These are phyloP conservation scores for Drosophila nr. fundita DNA, from an alignment of 2,888 invertebrate genomes.

Conservation along the genomic window DNA sequence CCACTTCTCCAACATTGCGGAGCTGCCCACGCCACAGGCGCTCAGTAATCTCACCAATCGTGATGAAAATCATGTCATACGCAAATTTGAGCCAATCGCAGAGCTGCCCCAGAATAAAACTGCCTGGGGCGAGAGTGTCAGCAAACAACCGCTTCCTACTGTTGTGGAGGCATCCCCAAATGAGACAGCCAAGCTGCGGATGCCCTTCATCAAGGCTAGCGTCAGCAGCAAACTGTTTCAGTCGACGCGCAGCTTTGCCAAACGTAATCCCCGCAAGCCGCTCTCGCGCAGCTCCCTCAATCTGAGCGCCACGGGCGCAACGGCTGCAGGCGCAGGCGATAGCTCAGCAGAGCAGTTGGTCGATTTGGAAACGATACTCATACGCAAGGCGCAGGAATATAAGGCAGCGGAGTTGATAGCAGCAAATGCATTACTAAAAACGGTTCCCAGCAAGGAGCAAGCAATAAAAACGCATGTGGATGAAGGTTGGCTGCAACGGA, in stretches of 20 bases:
- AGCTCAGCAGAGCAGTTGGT: conserved; percentile 70
- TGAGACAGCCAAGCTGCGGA: conserved; percentile 8
- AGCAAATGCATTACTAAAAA: conserved; percentile 58
- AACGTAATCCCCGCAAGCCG: conserved; percentile 92
- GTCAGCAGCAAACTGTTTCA: conserved; percentile 88
- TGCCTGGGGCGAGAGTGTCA: conserved; percentile 85
- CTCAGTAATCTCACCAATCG: conserved; percentile 60
- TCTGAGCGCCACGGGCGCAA: conserved; percentile 1
- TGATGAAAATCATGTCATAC: conserved; percentile 71
- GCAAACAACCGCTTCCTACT: conserved; percentile 65
- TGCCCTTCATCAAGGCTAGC: conserved; percentile 67
- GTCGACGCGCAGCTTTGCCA: conserved; percentile 87
- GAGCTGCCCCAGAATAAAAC: conserved; percentile 82
- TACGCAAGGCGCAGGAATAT: conserved; percentile 80
- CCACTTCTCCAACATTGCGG: conserved; percentile 66
- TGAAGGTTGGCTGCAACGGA: conserved; percentile 87
- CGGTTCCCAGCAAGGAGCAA: conserved; percentile 49
- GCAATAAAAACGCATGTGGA: conserved; percentile 82
- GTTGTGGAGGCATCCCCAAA: conserved; percentile 28
- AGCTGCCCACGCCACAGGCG: conserved; percentile 57
- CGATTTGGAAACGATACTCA: conserved; percentile 84
- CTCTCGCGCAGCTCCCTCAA: conserved; percentile 81
- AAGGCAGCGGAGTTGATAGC: conserved; percentile 56
- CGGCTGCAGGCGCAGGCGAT: background rate
- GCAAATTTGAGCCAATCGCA: conserved; percentile 80